phyloP scores from a whole-genome alignment of 2,888 invertebrate genomes.

The Noctua fimbriata region DNA sequence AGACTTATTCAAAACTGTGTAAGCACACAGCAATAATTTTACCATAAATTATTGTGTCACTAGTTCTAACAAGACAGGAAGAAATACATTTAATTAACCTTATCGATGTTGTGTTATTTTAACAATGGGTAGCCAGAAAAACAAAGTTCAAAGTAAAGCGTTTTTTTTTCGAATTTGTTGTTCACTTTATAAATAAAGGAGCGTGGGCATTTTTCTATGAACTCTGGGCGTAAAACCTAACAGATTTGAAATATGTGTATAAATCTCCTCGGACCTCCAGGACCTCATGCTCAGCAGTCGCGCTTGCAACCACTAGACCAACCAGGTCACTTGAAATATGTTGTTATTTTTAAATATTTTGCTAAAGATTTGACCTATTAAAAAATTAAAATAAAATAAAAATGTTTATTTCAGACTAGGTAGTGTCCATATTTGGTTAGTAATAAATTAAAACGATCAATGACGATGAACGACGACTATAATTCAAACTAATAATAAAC shows the following conservation, averaged over 20 bases:
- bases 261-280: too few species aligned
- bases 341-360: background rate
- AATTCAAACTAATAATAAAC: background rate
- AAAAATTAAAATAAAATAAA: too few species aligned
- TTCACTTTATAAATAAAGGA: background rate
- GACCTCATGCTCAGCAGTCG: too few species aligned
- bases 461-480: background rate
- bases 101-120: background rate
- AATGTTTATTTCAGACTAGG: too few species aligned
- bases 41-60: conserved; percentile 40
- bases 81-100: conserved; percentile 10
- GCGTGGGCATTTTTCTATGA: background rate
- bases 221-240: background rate
- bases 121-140: background rate
- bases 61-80: conserved; percentile 23
- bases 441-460: too few species aligned
- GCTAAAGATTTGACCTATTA: background rate
- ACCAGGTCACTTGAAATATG: background rate
- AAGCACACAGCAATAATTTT: conserved; percentile 40
- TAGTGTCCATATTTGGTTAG: too few species aligned
- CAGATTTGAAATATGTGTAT: background rate
- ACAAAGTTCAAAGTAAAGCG: background rate
- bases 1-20: conserved; percentile 38
- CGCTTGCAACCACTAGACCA: too few species aligned
- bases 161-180: background rate